A percentile compares a stretch with the other conserved stretches of the same genome.
Conservation (phyloP, 2,113 vertebrate species). For the Prinia subflava region DNA sequence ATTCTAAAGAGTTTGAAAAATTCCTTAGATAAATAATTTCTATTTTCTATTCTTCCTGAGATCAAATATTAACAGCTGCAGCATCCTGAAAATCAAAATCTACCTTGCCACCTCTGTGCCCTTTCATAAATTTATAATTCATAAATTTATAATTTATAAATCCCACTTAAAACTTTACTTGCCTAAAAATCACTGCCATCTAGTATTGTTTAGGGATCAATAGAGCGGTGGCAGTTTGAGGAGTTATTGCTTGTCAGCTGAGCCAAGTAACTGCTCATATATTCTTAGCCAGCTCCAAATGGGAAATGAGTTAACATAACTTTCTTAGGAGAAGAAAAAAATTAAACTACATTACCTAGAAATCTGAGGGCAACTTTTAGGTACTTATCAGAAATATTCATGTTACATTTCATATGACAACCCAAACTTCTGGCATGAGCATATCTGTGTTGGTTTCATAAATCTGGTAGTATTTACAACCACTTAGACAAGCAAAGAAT, state of each 20-base stretch:
- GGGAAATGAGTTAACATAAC: not conserved
- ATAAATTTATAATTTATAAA: not conserved
- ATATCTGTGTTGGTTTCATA: not conserved
- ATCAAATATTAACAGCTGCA: not conserved
- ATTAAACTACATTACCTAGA: fast-evolving
- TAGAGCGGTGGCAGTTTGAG: not conserved
- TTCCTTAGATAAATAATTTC: not conserved
- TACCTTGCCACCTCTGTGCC: not conserved
- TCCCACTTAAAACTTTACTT: not conserved
- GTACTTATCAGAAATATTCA: not conserved
- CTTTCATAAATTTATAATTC: not conserved
- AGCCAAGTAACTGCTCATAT: not conserved
- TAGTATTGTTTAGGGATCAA: not conserved
- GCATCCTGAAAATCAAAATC: not conserved
- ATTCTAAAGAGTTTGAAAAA: not conserved
- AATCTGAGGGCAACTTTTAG: not conserved
- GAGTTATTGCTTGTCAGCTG: not conserved
- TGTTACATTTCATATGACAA: not conserved
- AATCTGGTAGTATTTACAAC: not conserved
- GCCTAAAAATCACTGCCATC: not conserved
- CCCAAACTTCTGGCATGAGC: not conserved
- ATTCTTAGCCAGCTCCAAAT: not conserved
- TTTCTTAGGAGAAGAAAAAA: not conserved
- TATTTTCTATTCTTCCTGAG: not conserved
- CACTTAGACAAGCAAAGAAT: not conserved